Evolutionary conservation across 2,797 vertebrate species (phyloP), one percentile per base, ranked within the genome.

Genomic region (Hylomyscus alleni): DNA sequence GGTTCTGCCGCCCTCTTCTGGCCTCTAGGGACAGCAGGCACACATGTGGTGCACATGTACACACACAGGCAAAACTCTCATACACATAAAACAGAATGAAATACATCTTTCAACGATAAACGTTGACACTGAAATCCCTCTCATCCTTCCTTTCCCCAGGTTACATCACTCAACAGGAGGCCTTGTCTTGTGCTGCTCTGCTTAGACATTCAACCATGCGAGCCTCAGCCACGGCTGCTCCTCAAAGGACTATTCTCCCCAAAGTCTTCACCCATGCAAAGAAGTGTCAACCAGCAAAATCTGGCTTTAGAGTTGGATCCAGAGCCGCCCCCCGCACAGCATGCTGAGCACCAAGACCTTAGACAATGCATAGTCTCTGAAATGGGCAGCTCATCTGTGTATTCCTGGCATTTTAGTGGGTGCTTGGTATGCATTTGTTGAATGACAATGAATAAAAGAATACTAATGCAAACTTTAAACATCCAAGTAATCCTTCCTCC

Each of bases 91-190:
- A 50, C 60, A 50, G 47, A 67, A 67, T 60, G 13, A n/a, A 52
- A n/a, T 52, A 52, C 24, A 86, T 13, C 6, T 5, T 86, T 52
- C 20, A 26, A 15, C 14, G 52, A 65, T 82, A 84, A 65, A 13
- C 60, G 34, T 34, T 96, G 82, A 81, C 65, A 77, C 50, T 89
- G 62, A 83, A 34, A 31, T 90, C 94, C 24, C 44, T 91, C 56
- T 58, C 0, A 11, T 8, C 69, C n/a, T 65, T 47, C 9, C 65
- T 52, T 6, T 85, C 8, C 67, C 3, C 37, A 98, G 93, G 87
- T 77, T 96, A 95, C 9, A 95, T 94, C 92, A 97, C 78, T 17
- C 65, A 95, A 31, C 34, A 88, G 89, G 77, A 97, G 89, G 73
- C 56, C 20, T 20, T 19, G 3, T 89, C 97, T 93, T 84, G 29